These are phyloP conservation scores for Rhabdophis nuchalis DNA, from an alignment of 2,797 vertebrate genomes.

Conservation along the genomic window DNA sequence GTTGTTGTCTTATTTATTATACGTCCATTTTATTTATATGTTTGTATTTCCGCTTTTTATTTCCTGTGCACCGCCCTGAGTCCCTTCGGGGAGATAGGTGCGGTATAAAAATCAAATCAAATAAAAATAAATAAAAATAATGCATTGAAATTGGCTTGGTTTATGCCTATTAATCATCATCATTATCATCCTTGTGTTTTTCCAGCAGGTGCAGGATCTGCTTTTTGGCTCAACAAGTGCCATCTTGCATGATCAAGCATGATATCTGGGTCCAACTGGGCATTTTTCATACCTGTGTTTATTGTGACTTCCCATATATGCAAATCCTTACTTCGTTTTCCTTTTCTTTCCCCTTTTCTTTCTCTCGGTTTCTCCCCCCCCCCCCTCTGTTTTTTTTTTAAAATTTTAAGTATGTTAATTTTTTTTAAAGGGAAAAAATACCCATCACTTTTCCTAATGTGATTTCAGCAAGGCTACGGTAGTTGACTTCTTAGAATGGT, in stretches of 20 bases:
- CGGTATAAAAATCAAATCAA: no score
- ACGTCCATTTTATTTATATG: no score
- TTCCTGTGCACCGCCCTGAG: no score
- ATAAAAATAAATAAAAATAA: no score
- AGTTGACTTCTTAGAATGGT: neutral
- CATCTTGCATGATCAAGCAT: neutral
- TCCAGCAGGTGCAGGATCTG: neutral
- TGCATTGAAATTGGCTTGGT: neutral
- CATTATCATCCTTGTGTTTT: neutral
- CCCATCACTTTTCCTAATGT: neutral
- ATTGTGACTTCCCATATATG: neutral
- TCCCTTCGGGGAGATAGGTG: no score
- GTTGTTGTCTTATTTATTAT: no score
- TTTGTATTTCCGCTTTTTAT: no score
- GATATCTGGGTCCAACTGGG: neutral
- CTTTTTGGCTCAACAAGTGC: neutral
- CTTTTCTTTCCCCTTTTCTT: neutral
- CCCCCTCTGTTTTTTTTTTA: neutral
- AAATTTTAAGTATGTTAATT: neutral
- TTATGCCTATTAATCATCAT: constrained; percentile 41
- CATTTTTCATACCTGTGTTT: neutral
- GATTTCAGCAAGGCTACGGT: neutral
- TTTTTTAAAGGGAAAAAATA: neutral
- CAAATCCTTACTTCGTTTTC: neutral
- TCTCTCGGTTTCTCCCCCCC: neutral